Evolutionary conservation across 2,888 invertebrate genomes (phyloP).

Genomic region (Bruchidius siliquastri): DNA sequence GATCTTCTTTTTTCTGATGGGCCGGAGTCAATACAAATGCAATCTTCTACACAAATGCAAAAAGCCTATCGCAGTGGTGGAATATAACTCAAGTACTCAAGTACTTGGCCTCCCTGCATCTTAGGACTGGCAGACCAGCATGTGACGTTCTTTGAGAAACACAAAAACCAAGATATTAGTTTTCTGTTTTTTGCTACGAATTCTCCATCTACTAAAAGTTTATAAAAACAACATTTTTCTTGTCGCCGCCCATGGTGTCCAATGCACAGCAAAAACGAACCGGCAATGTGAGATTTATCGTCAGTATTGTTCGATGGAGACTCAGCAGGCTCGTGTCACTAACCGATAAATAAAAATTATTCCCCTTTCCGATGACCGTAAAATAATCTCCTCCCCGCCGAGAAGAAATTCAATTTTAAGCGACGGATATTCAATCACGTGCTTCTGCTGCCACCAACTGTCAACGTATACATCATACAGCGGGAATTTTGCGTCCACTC

Average conservation of each 20-base stretch:
- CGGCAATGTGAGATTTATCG: slow-evolving; percentile 27
- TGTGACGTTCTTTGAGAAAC: too few species aligned
- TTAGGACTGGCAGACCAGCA: too few species aligned
- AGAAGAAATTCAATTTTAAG: not conserved
- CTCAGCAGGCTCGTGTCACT: slow-evolving; percentile 20
- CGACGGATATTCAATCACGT: not conserved
- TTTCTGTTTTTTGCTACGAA: too few species aligned
- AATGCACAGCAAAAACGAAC: slow-evolving; percentile 10
- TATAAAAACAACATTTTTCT: not conserved
- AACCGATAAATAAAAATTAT: slow-evolving; percentile 10
- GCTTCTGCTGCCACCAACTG: not conserved
- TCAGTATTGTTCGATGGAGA: slow-evolving; percentile 18
- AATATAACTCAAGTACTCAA: too few species aligned
- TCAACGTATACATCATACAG: not conserved
- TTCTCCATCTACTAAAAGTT: too few species aligned
- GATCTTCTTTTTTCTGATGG: too few species aligned
- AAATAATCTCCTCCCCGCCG: not conserved
- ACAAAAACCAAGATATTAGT: too few species aligned
- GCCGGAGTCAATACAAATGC: too few species aligned
- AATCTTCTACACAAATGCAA: too few species aligned
- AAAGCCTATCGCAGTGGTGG: too few species aligned
- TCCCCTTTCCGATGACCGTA: not conserved
- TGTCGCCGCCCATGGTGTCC: not conserved
- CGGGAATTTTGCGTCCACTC: too few species aligned
- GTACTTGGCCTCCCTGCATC: too few species aligned